Conservation (phyloP, 2,888 invertebrate species). For the Venusia cambrica region DNA sequence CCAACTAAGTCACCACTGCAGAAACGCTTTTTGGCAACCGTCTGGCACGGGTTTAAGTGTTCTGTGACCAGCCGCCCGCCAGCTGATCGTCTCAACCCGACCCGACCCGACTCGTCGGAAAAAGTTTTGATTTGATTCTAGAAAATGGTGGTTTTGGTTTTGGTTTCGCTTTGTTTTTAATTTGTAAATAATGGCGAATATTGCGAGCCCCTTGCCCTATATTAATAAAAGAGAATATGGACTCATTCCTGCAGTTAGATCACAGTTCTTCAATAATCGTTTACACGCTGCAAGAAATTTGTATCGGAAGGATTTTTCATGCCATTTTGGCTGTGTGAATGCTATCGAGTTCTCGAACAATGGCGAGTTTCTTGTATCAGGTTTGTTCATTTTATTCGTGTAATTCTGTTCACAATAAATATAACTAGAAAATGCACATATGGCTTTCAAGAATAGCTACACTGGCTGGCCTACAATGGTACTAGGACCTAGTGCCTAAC, state of each 20-base stretch:
- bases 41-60: too few relatives aligned
- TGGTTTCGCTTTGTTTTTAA: too few relatives aligned
- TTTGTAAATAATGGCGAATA: conserved; percentile 73
- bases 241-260: conserved; percentile 78
- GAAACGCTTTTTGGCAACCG: too few relatives aligned
- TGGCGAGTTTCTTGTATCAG: conserved; percentile 93
- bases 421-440: too few relatives aligned
- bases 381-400: conserved; percentile 74
- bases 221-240: conserved; percentile 83
- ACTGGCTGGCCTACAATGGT: too few relatives aligned
- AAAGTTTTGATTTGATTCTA: conserved; percentile 42
- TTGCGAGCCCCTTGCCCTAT: conserved; percentile 81
- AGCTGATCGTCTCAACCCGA: conserved; percentile 58
- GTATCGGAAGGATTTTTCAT: conserved; percentile 90
- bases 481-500: too few relatives aligned
- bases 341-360: conserved; percentile 96
- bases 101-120: conserved; percentile 1
- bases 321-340: conserved; percentile 98
- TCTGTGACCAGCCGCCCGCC: too few relatives aligned
- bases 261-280: conserved; percentile 82
- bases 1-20: too few relatives aligned
- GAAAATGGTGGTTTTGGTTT: conserved; percentile 69
- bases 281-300: conserved; percentile 86
- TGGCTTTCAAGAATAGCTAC: too few relatives aligned
- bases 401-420: too few relatives aligned